A percentile compares a stretch with the other conserved stretches of the same genome.
Conservation (phyloP, 2,113 vertebrate genomes). For the Sinocyclocheilus anophthalmus region DNA sequence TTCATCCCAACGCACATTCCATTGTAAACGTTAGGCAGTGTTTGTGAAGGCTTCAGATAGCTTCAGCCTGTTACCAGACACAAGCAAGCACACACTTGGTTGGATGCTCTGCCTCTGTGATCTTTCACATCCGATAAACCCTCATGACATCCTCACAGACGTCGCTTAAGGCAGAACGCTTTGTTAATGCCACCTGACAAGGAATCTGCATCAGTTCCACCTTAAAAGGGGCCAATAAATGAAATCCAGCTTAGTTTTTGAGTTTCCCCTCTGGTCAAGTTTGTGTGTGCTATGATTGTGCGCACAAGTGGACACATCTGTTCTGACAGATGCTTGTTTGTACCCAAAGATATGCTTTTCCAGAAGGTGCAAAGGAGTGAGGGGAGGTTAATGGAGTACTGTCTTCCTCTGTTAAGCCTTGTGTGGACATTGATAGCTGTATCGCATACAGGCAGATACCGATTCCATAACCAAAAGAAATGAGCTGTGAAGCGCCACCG, state of each 20-base stretch:
- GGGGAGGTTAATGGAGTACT: background rate
- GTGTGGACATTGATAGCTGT: conserved; percentile 4
- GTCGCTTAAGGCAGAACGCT: conserved; percentile 19
- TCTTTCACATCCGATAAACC: conserved; percentile 42
- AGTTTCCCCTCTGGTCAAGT: conserved; percentile 25
- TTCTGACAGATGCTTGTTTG: conserved; percentile 45
- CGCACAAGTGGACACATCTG: conserved; percentile 38
- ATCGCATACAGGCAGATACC: background rate
- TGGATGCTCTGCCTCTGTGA: background rate
- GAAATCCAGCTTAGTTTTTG: conserved; percentile 32
- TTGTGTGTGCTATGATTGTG: conserved; percentile 1
- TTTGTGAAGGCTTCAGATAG: conserved; percentile 19
- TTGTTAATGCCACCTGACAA: conserved; percentile 27
- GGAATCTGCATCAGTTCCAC: conserved; percentile 12
- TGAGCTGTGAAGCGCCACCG: background rate
- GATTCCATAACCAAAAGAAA: background rate
- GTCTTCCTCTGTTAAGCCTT: background rate
- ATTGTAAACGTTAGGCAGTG: background rate
- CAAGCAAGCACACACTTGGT: conserved; percentile 6
- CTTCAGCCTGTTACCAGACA: background rate
- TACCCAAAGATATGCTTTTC: conserved; percentile 26
- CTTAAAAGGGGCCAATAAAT: conserved; percentile 41
- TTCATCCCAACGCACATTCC: background rate
- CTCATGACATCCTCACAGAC: conserved; percentile 33
- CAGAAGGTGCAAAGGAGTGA: background rate